Base-by-base conservation (phyloP, 64 coral and sea anemone species). In the Anthopleura sola region DNA sequence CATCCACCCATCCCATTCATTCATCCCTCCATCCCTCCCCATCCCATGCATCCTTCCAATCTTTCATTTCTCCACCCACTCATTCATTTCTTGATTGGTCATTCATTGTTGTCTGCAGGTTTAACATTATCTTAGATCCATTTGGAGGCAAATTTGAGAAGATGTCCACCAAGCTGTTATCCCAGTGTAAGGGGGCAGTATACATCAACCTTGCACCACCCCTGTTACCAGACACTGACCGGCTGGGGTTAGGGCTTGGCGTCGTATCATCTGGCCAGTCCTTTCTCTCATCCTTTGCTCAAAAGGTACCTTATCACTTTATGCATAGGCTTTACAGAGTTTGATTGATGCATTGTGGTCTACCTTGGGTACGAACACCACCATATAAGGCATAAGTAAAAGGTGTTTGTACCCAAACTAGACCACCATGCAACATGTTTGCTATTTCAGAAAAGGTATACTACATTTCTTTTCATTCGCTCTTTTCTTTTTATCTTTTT, bases 111-210 rank as follows among this genome's bases (percentile, higher is more conserved):
- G 19, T 26, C 44, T 55, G 20, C 38, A 96, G 94, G 68, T 96
- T 92, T 96, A 90, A 96, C 49, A 80, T 96, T 10, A 92, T 96
- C 50, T 86, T 96, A 75, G 94, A 96, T 80, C 94, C 94, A 58
- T 96, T 96, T 92, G 94, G 94, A 51, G 86, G 87, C 28, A 38
- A 92, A 49, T 75, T 86, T 80, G 83, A 92, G 47, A 49, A 83
- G 28, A 50, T 86, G 60, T 77, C 85, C 17, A 58, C 94, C 18
- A 31, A 78, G 0, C 64, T 96, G 51, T 71, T 96, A 13, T 89
- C 90, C 71, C 86, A 75, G 29, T 90, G 94, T 86, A 90, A 10
- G 50, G 87, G 90, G 20, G 77, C 90, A n/a, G 69, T 96, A 3
- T 96, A 84, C 79, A 60, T 96, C 19, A 89, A 83, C 23, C 77